Evolutionary conservation across 2,113 vertebrate genomes (phyloP), one percentile per base, ranked within the genome.

Genomic region (Talpa occidentalis): DNA sequence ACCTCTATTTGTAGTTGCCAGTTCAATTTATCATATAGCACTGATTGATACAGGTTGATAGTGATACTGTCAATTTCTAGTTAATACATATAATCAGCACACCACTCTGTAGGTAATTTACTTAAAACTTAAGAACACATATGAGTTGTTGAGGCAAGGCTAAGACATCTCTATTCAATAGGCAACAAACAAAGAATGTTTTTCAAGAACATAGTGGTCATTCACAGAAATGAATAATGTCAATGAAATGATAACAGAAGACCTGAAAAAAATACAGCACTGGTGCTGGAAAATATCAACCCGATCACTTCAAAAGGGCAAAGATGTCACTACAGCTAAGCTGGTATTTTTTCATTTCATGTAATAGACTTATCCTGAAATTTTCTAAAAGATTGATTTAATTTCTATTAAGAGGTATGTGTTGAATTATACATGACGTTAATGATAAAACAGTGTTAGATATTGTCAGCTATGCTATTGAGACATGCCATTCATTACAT

Each of bases 361-460:
- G 70, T 74, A 94, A 74, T 79, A 52, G 64, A 81, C 21, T 96
- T 86, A 78, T n/a, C 81, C 35, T 92, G 49, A 96, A 74, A 88
- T 91, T 89, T 52, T 79, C 87, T 6, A 30, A 54, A 85, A 86
- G 72, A 56, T 30, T 66, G 9, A 77, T 70, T 73, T 67, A 64
- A 83, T 79, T 79, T 56, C 77, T 96, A 80, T 85, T 93, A 95
- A 91, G 28, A 93, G 40, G 81, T 95, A 19, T 88, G 47, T 85
- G 70, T 85, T 96, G 96, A 90, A 74, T 94, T 90, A 22, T 70
- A 96, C 96, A 90, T 95, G 56, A 72, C 47, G 56, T 90, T 96
- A 84, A 85, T 92, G 62, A 92, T 77, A 67, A 8, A 22, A 74
- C 5, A 83, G 22, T 72, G 66, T 67, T 90, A 82, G 79, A 92